Evolutionary conservation across 2,888 invertebrate genomes (phyloP).

Genomic region (Sipha maydis): DNA sequence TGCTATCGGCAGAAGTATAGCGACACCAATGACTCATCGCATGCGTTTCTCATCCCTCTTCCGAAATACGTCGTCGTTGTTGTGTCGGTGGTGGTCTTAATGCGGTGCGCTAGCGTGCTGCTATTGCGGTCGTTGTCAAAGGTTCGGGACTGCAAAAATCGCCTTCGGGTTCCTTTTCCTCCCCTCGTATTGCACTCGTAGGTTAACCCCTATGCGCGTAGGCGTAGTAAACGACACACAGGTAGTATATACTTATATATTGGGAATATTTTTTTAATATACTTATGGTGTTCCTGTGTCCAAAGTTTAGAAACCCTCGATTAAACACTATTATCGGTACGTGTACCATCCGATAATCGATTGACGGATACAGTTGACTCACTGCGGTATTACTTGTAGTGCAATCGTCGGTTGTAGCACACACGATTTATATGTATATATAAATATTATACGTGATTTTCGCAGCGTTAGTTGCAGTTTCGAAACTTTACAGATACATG

Average conservation of each 20-base stretch:
- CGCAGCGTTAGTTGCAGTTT: neutral
- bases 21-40: conserved; percentile 49
- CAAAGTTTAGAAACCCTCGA: neutral
- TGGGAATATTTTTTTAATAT: neutral
- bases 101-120: neutral
- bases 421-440: neutral
- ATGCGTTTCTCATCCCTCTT: conserved; percentile 42
- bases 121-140: conserved; percentile 54
- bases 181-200: neutral
- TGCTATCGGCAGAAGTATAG: conserved; percentile 42
- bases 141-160: conserved; percentile 51
- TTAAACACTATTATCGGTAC: too few species aligned
- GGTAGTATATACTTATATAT: neutral
- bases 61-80: neutral
- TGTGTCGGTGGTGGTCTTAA: conserved; percentile 22
- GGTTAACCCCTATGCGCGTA: neutral
- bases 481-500: neutral
- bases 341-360: too few species aligned
- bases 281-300: neutral
- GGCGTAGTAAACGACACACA: neutral
- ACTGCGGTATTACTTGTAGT: neutral
- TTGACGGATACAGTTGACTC: neutral
- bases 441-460: too few species aligned
- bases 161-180: neutral
- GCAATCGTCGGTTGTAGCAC: neutral